A percentile compares a stretch with the other conserved stretches of the same genome.
Evolutionary conservation across 2,888 invertebrate genomes (phyloP).

Genomic region (Ormyrus nitidulus): DNA sequence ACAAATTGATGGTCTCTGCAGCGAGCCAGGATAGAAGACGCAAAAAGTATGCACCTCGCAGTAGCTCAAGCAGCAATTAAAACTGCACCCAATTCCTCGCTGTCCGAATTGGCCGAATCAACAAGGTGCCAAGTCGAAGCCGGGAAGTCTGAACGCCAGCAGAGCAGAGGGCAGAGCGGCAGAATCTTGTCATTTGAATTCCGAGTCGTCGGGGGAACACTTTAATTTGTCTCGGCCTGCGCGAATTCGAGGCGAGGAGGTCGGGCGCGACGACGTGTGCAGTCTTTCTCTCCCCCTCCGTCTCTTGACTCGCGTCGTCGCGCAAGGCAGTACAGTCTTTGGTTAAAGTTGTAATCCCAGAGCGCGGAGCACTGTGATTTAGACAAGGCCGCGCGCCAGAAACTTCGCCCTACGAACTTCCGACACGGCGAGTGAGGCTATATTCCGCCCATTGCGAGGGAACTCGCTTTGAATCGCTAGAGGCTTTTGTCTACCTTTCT

Average conservation of each 20-base stretch:
- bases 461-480: conserved; percentile 61
- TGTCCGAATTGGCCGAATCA: not conserved
- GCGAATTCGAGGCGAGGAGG: conserved; percentile 52
- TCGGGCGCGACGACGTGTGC: conserved; percentile 31
- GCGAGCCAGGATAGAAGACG: no score
- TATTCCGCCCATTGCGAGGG: conserved; percentile 9
- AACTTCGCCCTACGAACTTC: conserved; percentile 68
- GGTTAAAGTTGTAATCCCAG: conserved; percentile 69
- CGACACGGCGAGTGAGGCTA: conserved; percentile 38
- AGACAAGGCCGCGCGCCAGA: conserved; percentile 62
- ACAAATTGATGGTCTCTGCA: no score
- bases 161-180: not conserved
- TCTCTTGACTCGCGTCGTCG: conserved; percentile 1
- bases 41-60: no score
- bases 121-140: not conserved
- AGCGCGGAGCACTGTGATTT: conserved; percentile 65
- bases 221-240: conserved; percentile 59
- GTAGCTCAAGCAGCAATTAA: no score
- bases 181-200: conserved; percentile 60
- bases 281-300: not conserved
- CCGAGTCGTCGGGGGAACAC: conserved; percentile 42
- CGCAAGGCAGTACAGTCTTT: conserved; percentile 52
- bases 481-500: conserved; percentile 53
- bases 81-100: no score
- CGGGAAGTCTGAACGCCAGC: not conserved